A percentile compares a stretch with the other conserved stretches of the same genome.
Conservation (phyloP, 2,113 vertebrate species). For the Guaruba guarouba region DNA sequence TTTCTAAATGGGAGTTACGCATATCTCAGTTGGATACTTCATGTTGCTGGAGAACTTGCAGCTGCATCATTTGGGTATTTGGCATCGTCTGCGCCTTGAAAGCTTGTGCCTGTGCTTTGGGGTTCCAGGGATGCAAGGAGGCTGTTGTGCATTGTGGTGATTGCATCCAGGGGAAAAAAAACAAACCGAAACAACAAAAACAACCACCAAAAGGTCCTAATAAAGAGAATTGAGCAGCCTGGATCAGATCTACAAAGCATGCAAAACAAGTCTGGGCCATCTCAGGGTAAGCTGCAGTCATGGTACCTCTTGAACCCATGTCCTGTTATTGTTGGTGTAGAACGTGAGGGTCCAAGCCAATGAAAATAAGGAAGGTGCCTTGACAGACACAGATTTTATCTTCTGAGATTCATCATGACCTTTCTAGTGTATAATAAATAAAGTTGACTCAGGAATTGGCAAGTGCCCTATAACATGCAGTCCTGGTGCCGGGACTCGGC, state of each 20-base stretch:
- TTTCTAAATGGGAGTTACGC: neutral
- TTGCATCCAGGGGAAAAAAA: neutral
- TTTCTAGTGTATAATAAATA: constrained; percentile 59
- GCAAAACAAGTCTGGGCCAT: constrained; percentile 51
- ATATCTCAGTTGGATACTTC: neutral
- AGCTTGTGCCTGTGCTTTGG: neutral
- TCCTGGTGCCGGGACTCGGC: constrained; percentile 54
- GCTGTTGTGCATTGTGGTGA: neutral
- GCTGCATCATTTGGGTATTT: neutral
- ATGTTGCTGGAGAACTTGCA: neutral
- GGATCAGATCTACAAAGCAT: constrained; percentile 18
- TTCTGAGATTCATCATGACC: constrained; percentile 58
- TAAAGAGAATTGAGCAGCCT: constrained; percentile 20
- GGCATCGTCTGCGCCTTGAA: neutral
- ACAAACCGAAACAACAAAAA: neutral
- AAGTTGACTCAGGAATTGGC: constrained; percentile 67
- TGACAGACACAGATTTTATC: constrained; percentile 70
- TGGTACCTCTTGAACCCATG: constrained; percentile 63
- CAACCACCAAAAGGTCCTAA: neutral
- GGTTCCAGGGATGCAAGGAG: neutral
- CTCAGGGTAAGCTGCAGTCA: constrained; percentile 52
- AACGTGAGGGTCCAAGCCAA: constrained; percentile 49
- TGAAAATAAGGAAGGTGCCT: constrained; percentile 70
- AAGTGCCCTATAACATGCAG: constrained; percentile 61
- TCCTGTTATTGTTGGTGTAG: constrained; percentile 70